Evolutionary conservation across 2,888 invertebrate species (phyloP).

Genomic region (Athrips mouffetella): DNA sequence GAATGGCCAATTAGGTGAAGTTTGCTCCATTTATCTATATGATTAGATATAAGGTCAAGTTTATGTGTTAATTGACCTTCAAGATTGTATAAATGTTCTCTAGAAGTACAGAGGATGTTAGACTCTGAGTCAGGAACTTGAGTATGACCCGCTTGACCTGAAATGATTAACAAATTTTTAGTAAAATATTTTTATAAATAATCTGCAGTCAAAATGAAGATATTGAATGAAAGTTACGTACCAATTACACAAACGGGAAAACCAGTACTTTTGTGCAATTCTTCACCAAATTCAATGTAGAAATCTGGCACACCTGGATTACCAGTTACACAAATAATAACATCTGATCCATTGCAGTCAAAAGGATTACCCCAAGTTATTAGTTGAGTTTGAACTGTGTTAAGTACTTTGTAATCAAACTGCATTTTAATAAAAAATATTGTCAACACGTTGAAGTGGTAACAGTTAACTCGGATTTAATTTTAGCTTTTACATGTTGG

Average conservation of each 20-base stretch:
- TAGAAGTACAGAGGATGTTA: constrained; percentile 63
- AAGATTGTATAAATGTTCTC: constrained; percentile 83
- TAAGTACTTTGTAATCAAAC: background rate
- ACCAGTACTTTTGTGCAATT: constrained; percentile 79
- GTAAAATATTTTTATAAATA: background rate
- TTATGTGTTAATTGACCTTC: constrained; percentile 90
- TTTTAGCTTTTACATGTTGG: too few relatives aligned
- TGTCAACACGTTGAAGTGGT: too few relatives aligned
- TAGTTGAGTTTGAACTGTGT: constrained; percentile 82
- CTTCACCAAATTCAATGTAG: constrained; percentile 85
- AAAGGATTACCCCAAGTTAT: constrained; percentile 86
- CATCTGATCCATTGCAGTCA: constrained; percentile 71
- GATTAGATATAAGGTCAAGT: constrained; percentile 85
- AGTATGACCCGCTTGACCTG: constrained; percentile 88
- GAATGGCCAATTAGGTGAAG: constrained; percentile 94
- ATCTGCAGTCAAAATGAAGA: background rate
- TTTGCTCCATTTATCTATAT: constrained; percentile 84
- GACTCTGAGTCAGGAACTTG: constrained; percentile 62
- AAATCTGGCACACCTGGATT: constrained; percentile 93
- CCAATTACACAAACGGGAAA: constrained; percentile 89
- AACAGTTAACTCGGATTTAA: too few relatives aligned
- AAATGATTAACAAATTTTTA: constrained; percentile 32
- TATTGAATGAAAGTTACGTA: constrained; percentile 36
- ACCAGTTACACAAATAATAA: constrained; percentile 88
- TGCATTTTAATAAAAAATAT: background rate